A percentile compares a stretch with the other conserved stretches of the same genome.
Evolutionary conservation across 2,888 invertebrate genomes (phyloP).

Genomic region (Hermaeophaga mercurialis): DNA sequence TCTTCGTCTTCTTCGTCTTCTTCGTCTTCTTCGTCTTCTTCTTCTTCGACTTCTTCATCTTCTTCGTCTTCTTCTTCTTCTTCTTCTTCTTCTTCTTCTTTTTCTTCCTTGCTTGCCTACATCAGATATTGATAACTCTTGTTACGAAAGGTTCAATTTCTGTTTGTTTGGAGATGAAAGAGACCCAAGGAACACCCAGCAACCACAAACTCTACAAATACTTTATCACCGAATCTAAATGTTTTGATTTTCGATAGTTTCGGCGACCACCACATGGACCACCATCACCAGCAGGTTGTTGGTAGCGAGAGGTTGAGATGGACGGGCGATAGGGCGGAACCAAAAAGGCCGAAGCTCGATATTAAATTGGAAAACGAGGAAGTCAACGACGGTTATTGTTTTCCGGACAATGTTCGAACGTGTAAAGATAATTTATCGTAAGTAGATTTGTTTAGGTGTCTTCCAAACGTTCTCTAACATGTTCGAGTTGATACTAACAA

Average conservation of each 20-base stretch:
- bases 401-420: conserved; percentile 59
- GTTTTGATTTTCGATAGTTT: conserved; percentile 55
- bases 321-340: conserved; percentile 61
- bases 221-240: too few species aligned
- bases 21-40: too few species aligned
- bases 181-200: too few species aligned
- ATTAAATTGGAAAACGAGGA: conserved; percentile 76
- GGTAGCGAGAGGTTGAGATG: conserved; percentile 50
- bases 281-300: conserved; percentile 50
- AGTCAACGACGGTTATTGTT: conserved; percentile 71
- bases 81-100: too few species aligned
- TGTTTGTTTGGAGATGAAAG: too few species aligned
- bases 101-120: too few species aligned
- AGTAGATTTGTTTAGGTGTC: conserved; percentile 38
- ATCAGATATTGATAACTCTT: too few species aligned
- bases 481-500: background rate
- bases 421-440: conserved; percentile 55
- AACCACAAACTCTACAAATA: too few species aligned
- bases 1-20: too few species aligned
- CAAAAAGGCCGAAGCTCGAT: conserved; percentile 67
- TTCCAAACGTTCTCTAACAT: conserved; percentile 1
- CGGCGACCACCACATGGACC: conserved; percentile 70
- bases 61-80: too few species aligned
- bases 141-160: too few species aligned
- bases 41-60: too few species aligned